A percentile compares a stretch with the other conserved stretches of the same genome.
These are phyloP conservation scores for Coregonus clupeaformis DNA, from an alignment of 2,113 vertebrate species.

Conservation along the genomic window DNA sequence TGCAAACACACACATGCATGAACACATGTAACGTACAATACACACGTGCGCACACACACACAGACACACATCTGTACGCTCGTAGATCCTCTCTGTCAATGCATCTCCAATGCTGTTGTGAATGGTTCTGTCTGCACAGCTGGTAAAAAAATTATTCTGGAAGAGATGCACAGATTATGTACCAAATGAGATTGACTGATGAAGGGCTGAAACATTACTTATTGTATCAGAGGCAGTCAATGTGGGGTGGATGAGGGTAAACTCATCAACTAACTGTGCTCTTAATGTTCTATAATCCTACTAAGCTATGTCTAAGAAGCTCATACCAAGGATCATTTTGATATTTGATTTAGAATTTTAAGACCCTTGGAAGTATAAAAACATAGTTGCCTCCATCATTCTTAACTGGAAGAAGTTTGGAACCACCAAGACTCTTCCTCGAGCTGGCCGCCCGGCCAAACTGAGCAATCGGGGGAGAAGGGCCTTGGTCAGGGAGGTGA, in stretches of 20 bases:
- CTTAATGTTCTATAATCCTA: constrained; percentile 1
- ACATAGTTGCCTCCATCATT: no score
- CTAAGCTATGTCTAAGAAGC: no score
- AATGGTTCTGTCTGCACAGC: constrained; percentile 35
- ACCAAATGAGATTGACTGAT: background rate
- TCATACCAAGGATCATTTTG: no score
- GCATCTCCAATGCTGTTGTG: constrained; percentile 39
- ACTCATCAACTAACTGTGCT: constrained; percentile 37
- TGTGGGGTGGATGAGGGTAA: constrained; percentile 50
- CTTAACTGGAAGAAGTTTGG: no score
- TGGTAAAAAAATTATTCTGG: constrained; percentile 54
- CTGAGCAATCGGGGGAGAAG: no score
- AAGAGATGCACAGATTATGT: background rate
- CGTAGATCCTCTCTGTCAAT: constrained; percentile 35
- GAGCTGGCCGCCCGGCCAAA: no score
- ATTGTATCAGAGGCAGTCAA: constrained; percentile 46
- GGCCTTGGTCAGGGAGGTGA: no score
- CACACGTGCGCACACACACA: background rate
- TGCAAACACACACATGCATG: background rate
- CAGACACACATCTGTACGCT: constrained; percentile 38
- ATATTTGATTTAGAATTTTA: no score
- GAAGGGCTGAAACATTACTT: no score
- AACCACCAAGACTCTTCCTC: no score
- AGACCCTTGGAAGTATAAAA: no score
- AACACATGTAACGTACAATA: background rate